Percentiles rank a stretch among this genome's conserved stretches.
Conservation (phyloP, 2,113 vertebrate genomes). For the Sorex fumeus region DNA sequence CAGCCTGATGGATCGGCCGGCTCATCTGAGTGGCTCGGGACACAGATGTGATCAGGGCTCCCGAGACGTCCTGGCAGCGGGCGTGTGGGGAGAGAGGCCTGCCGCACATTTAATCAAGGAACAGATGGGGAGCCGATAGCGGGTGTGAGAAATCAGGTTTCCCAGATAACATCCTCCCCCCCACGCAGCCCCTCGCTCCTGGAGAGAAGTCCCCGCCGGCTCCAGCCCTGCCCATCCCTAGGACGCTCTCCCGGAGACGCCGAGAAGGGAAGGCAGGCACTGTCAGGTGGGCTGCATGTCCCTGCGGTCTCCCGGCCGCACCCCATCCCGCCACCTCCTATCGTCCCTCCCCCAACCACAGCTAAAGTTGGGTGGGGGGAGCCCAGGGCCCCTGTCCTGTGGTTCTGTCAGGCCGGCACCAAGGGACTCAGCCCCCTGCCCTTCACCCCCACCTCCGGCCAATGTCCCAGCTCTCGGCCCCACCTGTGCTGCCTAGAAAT, state of each 20-base stretch:
- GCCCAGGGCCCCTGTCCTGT: too few species aligned
- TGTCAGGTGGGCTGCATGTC: background rate
- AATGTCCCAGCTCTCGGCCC: accelerated
- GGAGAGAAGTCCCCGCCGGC: background rate
- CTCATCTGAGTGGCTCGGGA: constrained; percentile 81
- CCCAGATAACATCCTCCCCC: constrained; percentile 79
- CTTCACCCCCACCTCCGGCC: background rate
- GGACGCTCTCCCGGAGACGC: constrained; percentile 22
- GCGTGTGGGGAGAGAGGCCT: constrained; percentile 62
- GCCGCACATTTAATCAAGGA: constrained; percentile 86
- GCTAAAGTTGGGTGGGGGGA: accelerated
- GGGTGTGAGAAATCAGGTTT: constrained; percentile 84
- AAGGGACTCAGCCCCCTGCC: too few species aligned
- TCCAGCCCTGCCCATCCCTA: constrained; percentile 34
- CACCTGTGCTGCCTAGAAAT: too few species aligned
- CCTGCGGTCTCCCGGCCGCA: too few species aligned
- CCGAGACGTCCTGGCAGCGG: constrained; percentile 83
- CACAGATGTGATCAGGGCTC: constrained; percentile 86
- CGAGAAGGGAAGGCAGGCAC: accelerated
- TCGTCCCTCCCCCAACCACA: too few species aligned
- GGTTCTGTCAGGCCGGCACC: too few species aligned
- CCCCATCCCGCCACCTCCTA: too few species aligned
- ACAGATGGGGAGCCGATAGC: constrained; percentile 87
- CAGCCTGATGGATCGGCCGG: constrained; percentile 81
- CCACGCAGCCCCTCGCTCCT: constrained; percentile 54